A percentile compares a stretch with the other conserved stretches of the same genome.
Conservation (phyloP, 2,113 vertebrate genomes). For the Elachura formosa region DNA sequence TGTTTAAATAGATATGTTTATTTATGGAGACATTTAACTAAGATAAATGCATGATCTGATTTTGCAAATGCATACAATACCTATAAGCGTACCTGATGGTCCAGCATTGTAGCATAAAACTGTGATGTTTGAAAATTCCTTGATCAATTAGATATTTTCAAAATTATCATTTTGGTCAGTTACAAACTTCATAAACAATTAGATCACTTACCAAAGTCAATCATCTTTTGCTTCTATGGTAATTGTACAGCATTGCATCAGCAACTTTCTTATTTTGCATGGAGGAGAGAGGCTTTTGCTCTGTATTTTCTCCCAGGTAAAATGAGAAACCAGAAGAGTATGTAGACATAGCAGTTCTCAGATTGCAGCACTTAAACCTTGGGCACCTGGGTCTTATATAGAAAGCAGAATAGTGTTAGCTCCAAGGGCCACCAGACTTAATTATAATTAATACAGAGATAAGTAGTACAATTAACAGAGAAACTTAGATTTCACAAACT, state of each 20-base stretch:
- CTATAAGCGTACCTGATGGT: background rate
- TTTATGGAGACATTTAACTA: background rate
- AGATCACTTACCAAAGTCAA: background rate
- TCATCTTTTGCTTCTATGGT: background rate
- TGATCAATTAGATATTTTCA: background rate
- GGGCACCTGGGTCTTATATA: background rate
- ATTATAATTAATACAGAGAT: background rate
- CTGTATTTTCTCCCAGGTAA: background rate
- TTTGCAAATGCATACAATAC: background rate
- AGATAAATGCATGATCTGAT: background rate
- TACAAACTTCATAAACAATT: background rate
- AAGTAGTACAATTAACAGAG: background rate
- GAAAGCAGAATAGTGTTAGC: background rate
- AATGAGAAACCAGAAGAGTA: background rate
- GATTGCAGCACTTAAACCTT: background rate
- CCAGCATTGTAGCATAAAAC: background rate
- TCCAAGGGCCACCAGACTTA: background rate
- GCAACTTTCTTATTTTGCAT: background rate
- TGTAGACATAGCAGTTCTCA: background rate
- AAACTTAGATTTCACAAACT: background rate
- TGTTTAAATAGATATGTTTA: background rate
- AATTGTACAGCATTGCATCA: background rate
- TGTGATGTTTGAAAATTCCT: background rate
- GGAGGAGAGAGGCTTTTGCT: background rate
- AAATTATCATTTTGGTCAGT: background rate